These are phyloP conservation scores for Montipora capitata DNA, from an alignment of 92 coral and sea anemone species.

Conservation along the genomic window DNA sequence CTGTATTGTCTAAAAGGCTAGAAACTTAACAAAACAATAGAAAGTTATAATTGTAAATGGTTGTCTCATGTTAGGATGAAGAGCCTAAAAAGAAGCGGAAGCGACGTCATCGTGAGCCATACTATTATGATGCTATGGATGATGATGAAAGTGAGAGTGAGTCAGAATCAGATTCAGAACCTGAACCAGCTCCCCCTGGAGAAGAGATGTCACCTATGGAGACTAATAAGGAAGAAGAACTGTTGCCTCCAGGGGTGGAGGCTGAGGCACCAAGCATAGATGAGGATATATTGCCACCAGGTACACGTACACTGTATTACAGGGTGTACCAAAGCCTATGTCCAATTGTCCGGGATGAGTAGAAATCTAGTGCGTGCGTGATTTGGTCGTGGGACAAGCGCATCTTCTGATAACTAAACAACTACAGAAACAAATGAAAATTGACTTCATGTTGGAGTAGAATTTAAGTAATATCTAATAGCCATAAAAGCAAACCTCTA, in stretches of 20 bases:
- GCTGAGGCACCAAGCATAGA: conserved; percentile 72
- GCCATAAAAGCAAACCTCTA: too few species aligned
- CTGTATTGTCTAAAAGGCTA: too few species aligned
- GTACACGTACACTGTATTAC: conserved; percentile 2
- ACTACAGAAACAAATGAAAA: too few species aligned
- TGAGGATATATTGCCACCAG: conserved; percentile 77
- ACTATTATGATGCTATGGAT: conserved; percentile 91
- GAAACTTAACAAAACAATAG: too few species aligned
- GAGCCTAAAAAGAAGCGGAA: conserved; percentile 87
- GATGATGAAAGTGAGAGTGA: conserved; percentile 98
- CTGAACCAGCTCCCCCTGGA: conserved; percentile 99
- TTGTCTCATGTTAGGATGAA: conserved; percentile 44
- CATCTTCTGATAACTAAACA: too few species aligned
- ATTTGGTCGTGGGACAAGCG: too few species aligned
- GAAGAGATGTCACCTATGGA: conserved; percentile 90
- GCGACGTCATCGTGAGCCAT: conserved; percentile 92
- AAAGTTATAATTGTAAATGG: not conserved
- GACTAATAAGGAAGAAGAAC: conserved; percentile 85
- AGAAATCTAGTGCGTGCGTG: too few species aligned
- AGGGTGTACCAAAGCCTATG: too few species aligned
- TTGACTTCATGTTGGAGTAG: too few species aligned
- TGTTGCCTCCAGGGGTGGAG: conserved; percentile 96
- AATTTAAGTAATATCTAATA: too few species aligned
- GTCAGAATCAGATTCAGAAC: conserved; percentile 94
- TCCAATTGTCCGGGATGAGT: too few species aligned